phyloP scores from a whole-genome alignment of 2,113 vertebrate species.

The Trematocara unimaculatum region DNA sequence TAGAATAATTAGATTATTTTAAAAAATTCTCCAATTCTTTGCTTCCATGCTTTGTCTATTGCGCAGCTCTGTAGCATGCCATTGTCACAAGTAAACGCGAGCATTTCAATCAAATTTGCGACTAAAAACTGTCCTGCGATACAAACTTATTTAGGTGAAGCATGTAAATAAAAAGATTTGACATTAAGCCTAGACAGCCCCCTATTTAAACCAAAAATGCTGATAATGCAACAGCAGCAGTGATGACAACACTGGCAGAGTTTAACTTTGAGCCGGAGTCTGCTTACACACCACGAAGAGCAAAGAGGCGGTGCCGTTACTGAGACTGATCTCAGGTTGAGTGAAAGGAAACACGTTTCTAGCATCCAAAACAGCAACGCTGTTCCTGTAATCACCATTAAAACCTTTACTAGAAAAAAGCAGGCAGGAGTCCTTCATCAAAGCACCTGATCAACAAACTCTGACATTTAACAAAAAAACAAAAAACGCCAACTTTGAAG shows the following conservation, averaged over 20 bases:
- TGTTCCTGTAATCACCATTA: background rate
- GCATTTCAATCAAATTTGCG: background rate
- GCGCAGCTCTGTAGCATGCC: background rate
- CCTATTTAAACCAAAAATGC: background rate
- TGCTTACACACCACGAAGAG: background rate
- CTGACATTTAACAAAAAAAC: background rate
- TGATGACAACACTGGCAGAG: background rate
- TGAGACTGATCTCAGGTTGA: background rate
- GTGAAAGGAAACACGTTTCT: background rate
- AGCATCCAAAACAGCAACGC: background rate
- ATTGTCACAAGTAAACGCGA: background rate
- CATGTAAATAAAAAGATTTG: background rate
- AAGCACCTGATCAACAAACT: background rate
- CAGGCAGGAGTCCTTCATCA: background rate
- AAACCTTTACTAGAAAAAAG: background rate
- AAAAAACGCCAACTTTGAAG: background rate
- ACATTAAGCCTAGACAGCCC: background rate
- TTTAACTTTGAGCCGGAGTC: background rate
- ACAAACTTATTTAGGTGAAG: background rate
- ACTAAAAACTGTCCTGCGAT: background rate
- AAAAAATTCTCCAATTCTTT: background rate
- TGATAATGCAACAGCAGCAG: background rate
- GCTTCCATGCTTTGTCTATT: background rate
- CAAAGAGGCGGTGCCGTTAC: background rate
- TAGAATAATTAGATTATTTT: background rate